Evolutionary conservation across 2,888 invertebrate genomes (phyloP).

Genomic region (Drosophila mulleri): DNA sequence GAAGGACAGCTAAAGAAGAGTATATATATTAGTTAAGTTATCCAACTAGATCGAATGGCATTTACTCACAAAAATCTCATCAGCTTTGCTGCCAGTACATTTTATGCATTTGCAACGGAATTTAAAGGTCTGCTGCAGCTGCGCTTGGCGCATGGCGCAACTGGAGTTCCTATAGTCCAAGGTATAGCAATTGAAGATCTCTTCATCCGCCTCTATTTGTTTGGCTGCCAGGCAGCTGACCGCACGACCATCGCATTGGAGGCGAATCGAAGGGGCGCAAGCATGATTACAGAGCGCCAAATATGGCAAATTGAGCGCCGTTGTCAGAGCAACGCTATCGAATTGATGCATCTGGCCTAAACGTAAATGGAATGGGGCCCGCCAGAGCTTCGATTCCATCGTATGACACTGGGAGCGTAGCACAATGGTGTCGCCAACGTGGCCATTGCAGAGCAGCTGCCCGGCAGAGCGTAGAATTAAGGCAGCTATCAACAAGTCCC

Average conservation of each 20-base stretch:
- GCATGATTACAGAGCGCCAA: constrained; percentile 96
- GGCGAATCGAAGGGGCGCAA: constrained; percentile 93
- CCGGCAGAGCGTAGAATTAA: constrained; percentile 91
- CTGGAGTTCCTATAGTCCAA: constrained; percentile 89
- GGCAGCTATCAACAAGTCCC: constrained; percentile 87
- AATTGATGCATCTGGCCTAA: constrained; percentile 73
- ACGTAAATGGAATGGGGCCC: constrained; percentile 61
- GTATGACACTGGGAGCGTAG: constrained; percentile 29
- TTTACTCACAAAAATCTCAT: constrained; percentile 71
- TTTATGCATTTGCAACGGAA: constrained; percentile 92
- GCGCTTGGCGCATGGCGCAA: constrained; percentile 87
- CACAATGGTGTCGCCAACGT: constrained; percentile 86
- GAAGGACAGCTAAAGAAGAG: constrained; percentile 55
- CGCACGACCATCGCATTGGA: constrained; percentile 89
- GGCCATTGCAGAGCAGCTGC: constrained; percentile 92
- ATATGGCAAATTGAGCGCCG: constrained; percentile 94
- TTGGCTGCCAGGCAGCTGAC: constrained; percentile 90
- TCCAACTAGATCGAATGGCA: not conserved
- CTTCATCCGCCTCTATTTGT: constrained; percentile 88
- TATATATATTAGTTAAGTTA: not conserved
- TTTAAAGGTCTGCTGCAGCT: constrained; percentile 90
- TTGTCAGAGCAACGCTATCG: constrained; percentile 85
- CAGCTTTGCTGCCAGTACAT: constrained; percentile 85
- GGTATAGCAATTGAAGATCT: constrained; percentile 95
- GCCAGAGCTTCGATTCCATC: constrained; percentile 71